Evolutionary conservation across 1,140 invertebrate species (phyloP), one percentile per base, ranked within the genome.

Genomic region (Coelopa frigida): DNA sequence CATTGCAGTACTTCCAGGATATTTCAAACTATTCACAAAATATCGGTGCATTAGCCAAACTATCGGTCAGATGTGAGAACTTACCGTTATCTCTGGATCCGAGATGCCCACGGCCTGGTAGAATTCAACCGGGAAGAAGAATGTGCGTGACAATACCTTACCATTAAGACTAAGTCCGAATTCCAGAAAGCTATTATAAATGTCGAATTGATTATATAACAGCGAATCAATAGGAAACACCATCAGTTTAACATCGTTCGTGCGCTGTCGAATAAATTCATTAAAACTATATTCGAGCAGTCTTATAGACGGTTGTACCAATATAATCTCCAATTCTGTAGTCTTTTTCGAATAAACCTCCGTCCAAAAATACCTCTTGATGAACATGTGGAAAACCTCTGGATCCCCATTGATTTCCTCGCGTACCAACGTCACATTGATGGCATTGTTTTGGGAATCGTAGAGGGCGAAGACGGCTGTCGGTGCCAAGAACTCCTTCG

Each of bases 401-500:
- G 39, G 15, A 17, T 24, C 39, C 6, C 47, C 49, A 0, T 21
- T 26, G n/a, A 54, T 50, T 17, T 56, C 55, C 27, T 62, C 65
- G 8, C 56, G 46, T 0, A 54, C 52, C 1, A 60, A 36, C 0
- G 56, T 58, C 24, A 68, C 50, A 17, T 60, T 62, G 1, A 69
- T 44, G 20, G 44, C 48, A 37, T 58, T 46, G 3, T 47, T 48
- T 7, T 20, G 20, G 2, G 44, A 36, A 17, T 65, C 56, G 24
- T 58, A 55, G 3, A 64, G 23, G 0, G 54, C 55, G 21, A 64
- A 53, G 4, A 68, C 51, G 10, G 40, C 48, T 1, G 71, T 66
- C 4, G 89, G 84, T 4, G 83, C 77, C 57, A 97, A 93, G 55
- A 96, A 94, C 2, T 86, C 73, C 49, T 76, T 78, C 0, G 85